phyloP scores from a whole-genome alignment of 2,113 vertebrate genomes.

The Alouatta palliata region DNA sequence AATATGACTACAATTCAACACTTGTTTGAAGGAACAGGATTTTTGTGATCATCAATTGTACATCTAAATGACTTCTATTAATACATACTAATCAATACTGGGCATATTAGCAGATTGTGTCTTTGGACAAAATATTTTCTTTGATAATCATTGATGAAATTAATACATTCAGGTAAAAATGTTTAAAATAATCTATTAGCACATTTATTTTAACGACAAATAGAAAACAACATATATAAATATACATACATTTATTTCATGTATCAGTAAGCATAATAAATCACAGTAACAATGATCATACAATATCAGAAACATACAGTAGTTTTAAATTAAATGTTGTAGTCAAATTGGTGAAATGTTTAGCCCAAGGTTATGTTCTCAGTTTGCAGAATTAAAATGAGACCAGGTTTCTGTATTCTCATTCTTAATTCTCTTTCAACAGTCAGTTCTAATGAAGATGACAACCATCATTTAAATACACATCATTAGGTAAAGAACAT shows the following conservation, averaged over 20 bases:
- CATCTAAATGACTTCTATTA: neutral
- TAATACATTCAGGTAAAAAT: neutral
- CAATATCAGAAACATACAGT: neutral
- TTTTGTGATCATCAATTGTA: neutral
- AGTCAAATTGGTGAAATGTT: neutral
- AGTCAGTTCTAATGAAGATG: slow-evolving; percentile 61
- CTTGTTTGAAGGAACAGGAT: neutral
- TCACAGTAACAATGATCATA: neutral
- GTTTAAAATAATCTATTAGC: neutral
- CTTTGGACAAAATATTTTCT: neutral
- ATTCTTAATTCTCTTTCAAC: slow-evolving; percentile 35
- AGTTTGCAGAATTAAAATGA: slow-evolving; percentile 29
- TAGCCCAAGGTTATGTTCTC: slow-evolving; percentile 13
- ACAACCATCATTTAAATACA: slow-evolving; percentile 71
- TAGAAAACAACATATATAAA: neutral
- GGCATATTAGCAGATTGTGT: neutral
- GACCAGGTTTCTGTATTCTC: neutral
- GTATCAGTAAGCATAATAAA: neutral
- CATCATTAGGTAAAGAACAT: slow-evolving; percentile 75
- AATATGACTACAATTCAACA: neutral
- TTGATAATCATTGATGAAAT: neutral
- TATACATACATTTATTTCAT: neutral
- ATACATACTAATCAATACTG: neutral
- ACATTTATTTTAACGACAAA: neutral
- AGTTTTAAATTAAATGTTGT: neutral